These are phyloP conservation scores for Erebia palarica DNA, from an alignment of 2,888 invertebrate genomes.

Conservation along the genomic window DNA sequence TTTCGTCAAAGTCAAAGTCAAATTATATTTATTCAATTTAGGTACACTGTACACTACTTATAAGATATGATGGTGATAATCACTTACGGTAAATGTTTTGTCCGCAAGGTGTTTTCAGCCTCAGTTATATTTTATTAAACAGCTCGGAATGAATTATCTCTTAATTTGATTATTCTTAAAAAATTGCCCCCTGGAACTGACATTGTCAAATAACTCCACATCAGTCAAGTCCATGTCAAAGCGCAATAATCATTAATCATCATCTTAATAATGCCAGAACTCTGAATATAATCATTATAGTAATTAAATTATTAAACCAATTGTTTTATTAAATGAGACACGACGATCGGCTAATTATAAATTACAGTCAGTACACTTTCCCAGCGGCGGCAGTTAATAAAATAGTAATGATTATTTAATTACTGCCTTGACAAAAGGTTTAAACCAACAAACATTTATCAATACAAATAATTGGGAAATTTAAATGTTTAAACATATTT, in stretches of 20 bases:
- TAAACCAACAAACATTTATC: constrained; percentile 12
- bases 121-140: no score
- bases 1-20: no score
- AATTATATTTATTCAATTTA: no score
- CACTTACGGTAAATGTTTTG: no score
- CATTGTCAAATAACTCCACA: no score
- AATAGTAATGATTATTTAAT: constrained; percentile 16
- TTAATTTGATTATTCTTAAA: background rate
- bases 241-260: background rate
- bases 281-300: background rate
- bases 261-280: constrained; percentile 1
- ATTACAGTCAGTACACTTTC: background rate
- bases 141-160: no score
- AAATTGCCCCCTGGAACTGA: background rate
- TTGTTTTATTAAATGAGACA: constrained; percentile 14
- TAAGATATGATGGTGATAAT: no score
- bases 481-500: background rate
- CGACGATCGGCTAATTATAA: constrained; percentile 4
- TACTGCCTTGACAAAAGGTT: background rate
- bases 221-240: background rate
- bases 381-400: background rate
- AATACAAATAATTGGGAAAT: no score
- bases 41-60: no score
- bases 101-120: no score
- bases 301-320: constrained; percentile 10